A percentile compares a stretch with the other conserved stretches of the same genome.
phyloP scores from a whole-genome alignment of 2,888 invertebrate species.

The Brachypalpus laphriformis region DNA sequence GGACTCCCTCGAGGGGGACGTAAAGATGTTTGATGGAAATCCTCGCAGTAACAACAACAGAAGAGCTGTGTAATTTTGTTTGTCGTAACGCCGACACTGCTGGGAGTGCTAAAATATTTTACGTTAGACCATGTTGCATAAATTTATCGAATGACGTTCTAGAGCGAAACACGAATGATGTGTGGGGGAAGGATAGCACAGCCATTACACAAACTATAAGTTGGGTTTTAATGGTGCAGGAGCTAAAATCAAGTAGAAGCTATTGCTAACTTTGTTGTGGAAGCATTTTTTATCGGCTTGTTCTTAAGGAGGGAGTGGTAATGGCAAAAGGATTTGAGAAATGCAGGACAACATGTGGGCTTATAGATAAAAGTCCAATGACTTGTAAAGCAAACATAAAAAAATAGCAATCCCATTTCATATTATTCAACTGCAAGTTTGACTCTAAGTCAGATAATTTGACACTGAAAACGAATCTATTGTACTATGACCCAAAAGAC shows the following conservation, averaged over 20 bases:
- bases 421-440: too few relatives aligned
- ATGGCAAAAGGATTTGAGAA: neutral
- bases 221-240: slow-evolving; percentile 50
- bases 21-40: slow-evolving; percentile 67
- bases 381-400: too few relatives aligned
- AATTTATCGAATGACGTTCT: slow-evolving; percentile 67
- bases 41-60: slow-evolving; percentile 15
- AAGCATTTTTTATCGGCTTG: slow-evolving; percentile 27
- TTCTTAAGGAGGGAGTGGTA: neutral
- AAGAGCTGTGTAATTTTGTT: slow-evolving; percentile 61
- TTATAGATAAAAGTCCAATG: too few relatives aligned
- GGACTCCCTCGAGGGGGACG: slow-evolving; percentile 53
- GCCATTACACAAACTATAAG: slow-evolving; percentile 57
- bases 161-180: slow-evolving; percentile 37
- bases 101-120: slow-evolving; percentile 67
- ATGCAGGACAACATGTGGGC: neutral
- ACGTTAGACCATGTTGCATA: slow-evolving; percentile 66
- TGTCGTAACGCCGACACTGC: slow-evolving; percentile 60
- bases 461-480: too few relatives aligned
- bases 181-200: neutral
- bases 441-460: too few relatives aligned
- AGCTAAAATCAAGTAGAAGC: slow-evolving; percentile 59
- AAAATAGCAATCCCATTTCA: too few relatives aligned
- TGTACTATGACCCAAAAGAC: too few relatives aligned
- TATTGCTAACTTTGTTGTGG: slow-evolving; percentile 53